Evolutionary conservation across 2,113 vertebrate genomes (phyloP).

Genomic region (Passer montanus): DNA sequence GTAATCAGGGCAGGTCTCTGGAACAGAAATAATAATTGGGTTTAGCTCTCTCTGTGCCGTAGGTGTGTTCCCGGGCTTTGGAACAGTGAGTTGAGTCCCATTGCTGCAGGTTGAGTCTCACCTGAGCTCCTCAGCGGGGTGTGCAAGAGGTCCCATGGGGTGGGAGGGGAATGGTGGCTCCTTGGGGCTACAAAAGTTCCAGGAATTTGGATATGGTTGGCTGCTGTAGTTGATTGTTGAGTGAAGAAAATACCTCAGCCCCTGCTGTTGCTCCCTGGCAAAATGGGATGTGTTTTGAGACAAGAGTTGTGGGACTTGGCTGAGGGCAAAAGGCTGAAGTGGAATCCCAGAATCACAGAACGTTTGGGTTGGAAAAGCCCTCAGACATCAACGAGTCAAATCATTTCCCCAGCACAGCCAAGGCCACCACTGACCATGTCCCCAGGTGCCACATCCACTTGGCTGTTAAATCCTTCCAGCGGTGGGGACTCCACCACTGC

Average conservation of each 20-base stretch:
- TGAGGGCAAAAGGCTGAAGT: neutral
- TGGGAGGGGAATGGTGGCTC: neutral
- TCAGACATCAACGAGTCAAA: rapidly evolving
- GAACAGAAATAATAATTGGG: neutral
- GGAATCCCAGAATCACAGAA: neutral
- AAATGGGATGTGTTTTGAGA: neutral
- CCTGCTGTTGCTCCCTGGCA: neutral
- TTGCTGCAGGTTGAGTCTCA: rapidly evolving
- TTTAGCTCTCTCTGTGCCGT: neutral
- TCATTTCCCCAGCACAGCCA: neutral
- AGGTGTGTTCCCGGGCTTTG: neutral
- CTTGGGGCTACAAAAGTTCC: rapidly evolving
- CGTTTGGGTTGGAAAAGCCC: neutral
- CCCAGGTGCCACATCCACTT: neutral
- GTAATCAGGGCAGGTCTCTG: neutral
- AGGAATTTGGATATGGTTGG: neutral
- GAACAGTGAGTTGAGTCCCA: neutral
- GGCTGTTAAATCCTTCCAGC: neutral
- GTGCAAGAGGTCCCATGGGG: rapidly evolving
- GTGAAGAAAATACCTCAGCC: neutral
- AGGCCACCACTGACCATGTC: neutral
- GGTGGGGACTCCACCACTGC: neutral
- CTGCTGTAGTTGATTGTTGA: neutral
- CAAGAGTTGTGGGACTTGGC: neutral
- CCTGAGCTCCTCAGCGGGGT: rapidly evolving